A percentile compares a stretch with the other conserved stretches of the same genome.
These are phyloP conservation scores for Limnephilus auricula DNA, from an alignment of 2,888 invertebrate genomes.

Conservation along the genomic window DNA sequence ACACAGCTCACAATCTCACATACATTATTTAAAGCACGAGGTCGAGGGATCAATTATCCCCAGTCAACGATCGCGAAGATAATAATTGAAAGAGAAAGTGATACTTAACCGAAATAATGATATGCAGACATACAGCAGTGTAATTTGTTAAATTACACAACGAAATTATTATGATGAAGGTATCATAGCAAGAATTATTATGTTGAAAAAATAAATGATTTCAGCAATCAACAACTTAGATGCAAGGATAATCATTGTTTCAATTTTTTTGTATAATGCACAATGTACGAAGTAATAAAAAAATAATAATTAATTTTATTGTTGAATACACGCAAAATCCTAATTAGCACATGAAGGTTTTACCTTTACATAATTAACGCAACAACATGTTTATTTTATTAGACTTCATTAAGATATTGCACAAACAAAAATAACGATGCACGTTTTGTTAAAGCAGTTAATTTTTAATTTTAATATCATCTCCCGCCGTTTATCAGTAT, in stretches of 20 bases:
- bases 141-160: conserved; percentile 2
- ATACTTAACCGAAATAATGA: conserved; percentile 45
- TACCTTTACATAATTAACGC: not conserved
- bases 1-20: conserved; percentile 15
- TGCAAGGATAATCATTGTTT: conserved; percentile 10
- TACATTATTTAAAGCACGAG: conserved; percentile 17
- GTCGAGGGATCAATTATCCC: conserved; percentile 48
- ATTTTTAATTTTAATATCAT: not conserved
- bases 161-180: not conserved
- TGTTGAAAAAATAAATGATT: not conserved
- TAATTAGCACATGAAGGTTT: not conserved
- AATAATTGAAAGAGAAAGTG: conserved; percentile 55
- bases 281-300: not conserved
- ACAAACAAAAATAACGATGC: not conserved
- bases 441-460: not conserved
- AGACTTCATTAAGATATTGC: not conserved
- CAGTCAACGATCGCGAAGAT: conserved; percentile 30
- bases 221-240: not conserved
- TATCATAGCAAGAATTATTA: conserved; percentile 16
- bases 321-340: not conserved
- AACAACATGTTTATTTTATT: not conserved
- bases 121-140: conserved; percentile 37
- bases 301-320: not conserved
- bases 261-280: not conserved
- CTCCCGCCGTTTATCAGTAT: not conserved